These are phyloP conservation scores for Ommatoiulus sabulosus DNA, from an alignment of 2,888 invertebrate species.

Conservation along the genomic window DNA sequence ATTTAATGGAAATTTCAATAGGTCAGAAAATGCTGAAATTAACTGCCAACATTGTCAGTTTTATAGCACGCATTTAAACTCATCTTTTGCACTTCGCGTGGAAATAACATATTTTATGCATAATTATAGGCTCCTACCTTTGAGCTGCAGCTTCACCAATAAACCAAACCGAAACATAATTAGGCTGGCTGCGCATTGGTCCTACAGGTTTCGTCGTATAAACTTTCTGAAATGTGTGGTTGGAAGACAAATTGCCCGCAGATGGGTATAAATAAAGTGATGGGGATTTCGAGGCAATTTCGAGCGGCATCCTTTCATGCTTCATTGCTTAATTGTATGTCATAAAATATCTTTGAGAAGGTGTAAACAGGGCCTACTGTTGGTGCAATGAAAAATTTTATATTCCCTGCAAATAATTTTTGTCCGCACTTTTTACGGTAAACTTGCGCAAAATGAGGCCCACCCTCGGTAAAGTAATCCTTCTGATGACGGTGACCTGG, in stretches of 20 bases:
- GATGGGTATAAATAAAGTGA: slow-evolving; percentile 9
- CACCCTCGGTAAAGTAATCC: neutral
- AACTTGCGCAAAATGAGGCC: neutral
- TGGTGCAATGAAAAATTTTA: neutral
- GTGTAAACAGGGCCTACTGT: slow-evolving; percentile 43
- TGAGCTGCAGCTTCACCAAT: neutral
- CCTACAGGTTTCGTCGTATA: neutral
- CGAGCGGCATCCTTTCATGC: slow-evolving; percentile 41
- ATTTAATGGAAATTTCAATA: neutral
- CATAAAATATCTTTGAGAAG: slow-evolving; percentile 46
- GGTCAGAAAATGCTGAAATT: neutral
- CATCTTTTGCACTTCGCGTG: neutral
- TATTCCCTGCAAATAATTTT: neutral
- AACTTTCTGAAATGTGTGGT: slow-evolving; percentile 13
- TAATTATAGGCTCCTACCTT: neutral
- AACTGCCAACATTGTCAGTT: neutral
- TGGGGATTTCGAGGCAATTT: slow-evolving; percentile 42
- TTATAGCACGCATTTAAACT: neutral
- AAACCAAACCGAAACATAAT: slow-evolving; percentile 22
- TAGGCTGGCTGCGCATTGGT: neutral
- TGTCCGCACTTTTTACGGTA: neutral
- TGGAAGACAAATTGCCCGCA: slow-evolving; percentile 30
- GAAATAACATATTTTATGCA: neutral
- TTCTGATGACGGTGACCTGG: neutral
- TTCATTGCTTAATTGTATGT: slow-evolving; percentile 37